Evolutionary conservation across 2,888 invertebrate genomes (phyloP).

Genomic region (Amitus sp.): DNA sequence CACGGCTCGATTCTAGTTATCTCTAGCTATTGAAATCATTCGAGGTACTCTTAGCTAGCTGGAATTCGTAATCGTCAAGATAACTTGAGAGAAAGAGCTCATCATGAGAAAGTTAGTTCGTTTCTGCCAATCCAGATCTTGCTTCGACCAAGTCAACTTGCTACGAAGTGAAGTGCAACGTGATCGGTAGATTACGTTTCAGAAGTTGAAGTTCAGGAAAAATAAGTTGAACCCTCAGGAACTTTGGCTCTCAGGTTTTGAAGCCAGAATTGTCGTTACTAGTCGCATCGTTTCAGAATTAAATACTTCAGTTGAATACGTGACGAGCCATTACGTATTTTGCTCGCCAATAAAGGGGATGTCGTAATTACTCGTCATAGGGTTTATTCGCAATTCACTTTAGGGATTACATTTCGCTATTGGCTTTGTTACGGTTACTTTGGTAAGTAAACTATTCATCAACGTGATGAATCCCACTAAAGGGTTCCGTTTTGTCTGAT

Average conservation of each 20-base stretch:
- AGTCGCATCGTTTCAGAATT: background rate
- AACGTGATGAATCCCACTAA: too few relatives aligned
- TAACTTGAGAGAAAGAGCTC: background rate
- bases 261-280: background rate
- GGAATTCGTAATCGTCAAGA: constrained; percentile 20
- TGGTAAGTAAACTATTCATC: too few relatives aligned
- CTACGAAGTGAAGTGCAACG: too few relatives aligned
- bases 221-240: too few relatives aligned
- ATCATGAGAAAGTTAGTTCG: background rate
- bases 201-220: too few relatives aligned
- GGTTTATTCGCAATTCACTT: constrained; percentile 11
- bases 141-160: too few relatives aligned
- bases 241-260: too few relatives aligned
- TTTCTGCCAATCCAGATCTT: background rate
- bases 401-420: background rate
- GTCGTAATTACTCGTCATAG: constrained; percentile 21
- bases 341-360: constrained; percentile 20
- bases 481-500: too few relatives aligned
- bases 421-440: background rate
- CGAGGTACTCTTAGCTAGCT: constrained; percentile 2
- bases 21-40: constrained; percentile 33
- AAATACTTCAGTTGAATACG: constrained; percentile 20
- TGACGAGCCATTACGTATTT: constrained; percentile 21
- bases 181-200: too few relatives aligned
- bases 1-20: constrained; percentile 30